These are phyloP conservation scores for Athene noctua DNA, from an alignment of 2,113 vertebrate species.

Conservation along the genomic window DNA sequence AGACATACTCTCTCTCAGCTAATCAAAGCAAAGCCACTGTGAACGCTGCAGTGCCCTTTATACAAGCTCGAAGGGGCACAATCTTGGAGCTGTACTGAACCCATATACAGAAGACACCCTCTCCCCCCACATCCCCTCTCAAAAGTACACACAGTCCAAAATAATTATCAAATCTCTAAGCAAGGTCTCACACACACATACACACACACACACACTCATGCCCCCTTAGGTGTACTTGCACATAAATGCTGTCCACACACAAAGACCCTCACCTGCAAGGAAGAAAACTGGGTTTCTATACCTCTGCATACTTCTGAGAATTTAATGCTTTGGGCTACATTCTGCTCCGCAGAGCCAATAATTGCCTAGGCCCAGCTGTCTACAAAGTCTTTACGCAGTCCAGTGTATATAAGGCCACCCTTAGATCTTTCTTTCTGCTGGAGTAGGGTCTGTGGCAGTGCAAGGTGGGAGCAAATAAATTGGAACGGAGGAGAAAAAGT, in stretches of 20 bases:
- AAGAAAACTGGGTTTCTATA: background rate
- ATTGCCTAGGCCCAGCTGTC: background rate
- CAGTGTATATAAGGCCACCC: background rate
- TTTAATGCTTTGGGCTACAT: background rate
- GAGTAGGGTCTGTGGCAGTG: background rate
- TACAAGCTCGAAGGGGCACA: background rate
- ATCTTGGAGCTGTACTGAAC: background rate
- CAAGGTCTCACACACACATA: background rate
- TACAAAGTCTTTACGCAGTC: background rate
- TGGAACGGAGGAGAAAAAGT: background rate
- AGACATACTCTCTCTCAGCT: background rate
- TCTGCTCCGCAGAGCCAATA: background rate
- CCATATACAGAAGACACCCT: background rate
- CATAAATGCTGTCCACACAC: background rate
- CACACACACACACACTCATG: fast-evolving
- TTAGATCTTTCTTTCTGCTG: background rate
- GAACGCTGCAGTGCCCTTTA: background rate
- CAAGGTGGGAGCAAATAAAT: background rate
- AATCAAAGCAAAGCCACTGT: background rate
- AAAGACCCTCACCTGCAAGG: background rate
- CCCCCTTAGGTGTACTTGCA: background rate
- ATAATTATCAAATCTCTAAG: background rate
- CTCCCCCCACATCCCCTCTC: background rate
- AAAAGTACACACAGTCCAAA: background rate
- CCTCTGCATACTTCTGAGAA: background rate